Base-by-base conservation (phyloP, 2,113 vertebrate genomes). In the Herpetotheres cachinnans region DNA sequence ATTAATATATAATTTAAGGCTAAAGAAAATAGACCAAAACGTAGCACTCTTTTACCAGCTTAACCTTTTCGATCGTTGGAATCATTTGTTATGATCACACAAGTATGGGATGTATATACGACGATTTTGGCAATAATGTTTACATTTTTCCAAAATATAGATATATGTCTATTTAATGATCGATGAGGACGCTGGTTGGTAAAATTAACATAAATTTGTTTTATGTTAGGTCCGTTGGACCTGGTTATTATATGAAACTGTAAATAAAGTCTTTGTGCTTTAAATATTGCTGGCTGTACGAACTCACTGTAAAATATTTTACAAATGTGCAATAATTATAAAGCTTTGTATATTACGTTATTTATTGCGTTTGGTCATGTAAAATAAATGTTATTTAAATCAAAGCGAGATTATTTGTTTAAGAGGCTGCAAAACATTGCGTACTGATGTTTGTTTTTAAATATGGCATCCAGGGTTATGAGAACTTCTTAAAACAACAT, bases 361-460 rank as follows among this genome's bases (percentile, higher is more conserved):
- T 99, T 99, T 99, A 99, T 99, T 99, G 99, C 99, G 99, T 99
- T 99, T 99, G 99, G 99, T 99, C 99, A 99, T 99, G 99, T 99
- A 98, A 99, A 99, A 99, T 99, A 99, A 99, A 99, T 99, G 98
- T 98, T 98, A 98, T 99, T 99, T 98, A 99, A 99, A 99, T 98
- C 97, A 97, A 98, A 98, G 93, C 69, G 91, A 97, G 96, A 90
- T 97, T 98, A 98, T 98, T 98, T 98, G 97, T 98, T 98, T 97
- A 97, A 98, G 95, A 98, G 92, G 96, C 97, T 98, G 97, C 96
- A 97, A 98, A 98, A 97, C 91, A 82, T 93, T 96, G 95, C 95
- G 34, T 97, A 67, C 82, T 96, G 93, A 61, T 98, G 97, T 98
- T 98, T 98, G 97, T 97, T 98, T 98, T 98, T 96, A 96, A 97